Percentiles rank a stretch among this genome's conserved stretches.
Evolutionary conservation across 2,113 vertebrate genomes (phyloP).

Genomic region (Willisornis vidua): DNA sequence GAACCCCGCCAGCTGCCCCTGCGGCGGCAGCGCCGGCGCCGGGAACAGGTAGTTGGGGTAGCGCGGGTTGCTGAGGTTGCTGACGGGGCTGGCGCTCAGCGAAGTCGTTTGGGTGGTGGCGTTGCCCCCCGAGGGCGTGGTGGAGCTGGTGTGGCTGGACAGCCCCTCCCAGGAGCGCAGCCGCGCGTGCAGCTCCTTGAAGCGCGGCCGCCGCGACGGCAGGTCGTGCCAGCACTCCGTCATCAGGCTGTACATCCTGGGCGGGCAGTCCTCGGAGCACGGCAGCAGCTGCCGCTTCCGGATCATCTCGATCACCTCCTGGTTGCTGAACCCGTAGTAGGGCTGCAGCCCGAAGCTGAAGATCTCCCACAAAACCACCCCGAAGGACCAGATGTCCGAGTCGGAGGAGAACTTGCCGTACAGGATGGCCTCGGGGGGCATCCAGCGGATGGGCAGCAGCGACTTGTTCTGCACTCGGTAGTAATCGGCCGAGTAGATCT

Average conservation of each 20-base stretch:
- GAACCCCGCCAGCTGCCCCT: slow-evolving; percentile 87
- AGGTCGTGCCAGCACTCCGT: slow-evolving; percentile 98
- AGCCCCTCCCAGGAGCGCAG: slow-evolving; percentile 95
- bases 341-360: slow-evolving; percentile 98
- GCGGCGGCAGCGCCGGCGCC: slow-evolving; percentile 82
- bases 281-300: slow-evolving; percentile 93
- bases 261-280: slow-evolving; percentile 96
- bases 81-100: slow-evolving; percentile 95
- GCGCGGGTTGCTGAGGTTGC: slow-evolving; percentile 94
- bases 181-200: slow-evolving; percentile 93
- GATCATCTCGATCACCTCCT: slow-evolving; percentile 98
- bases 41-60: slow-evolving; percentile 93
- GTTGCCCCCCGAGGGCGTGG: slow-evolving; percentile 93
- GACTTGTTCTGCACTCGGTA: slow-evolving; percentile 91
- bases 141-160: slow-evolving; percentile 95
- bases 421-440: slow-evolving; percentile 93
- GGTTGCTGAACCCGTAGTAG: slow-evolving; percentile 95
- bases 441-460: slow-evolving; percentile 95
- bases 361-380: slow-evolving; percentile 96
- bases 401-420: slow-evolving; percentile 96
- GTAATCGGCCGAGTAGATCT: slow-evolving; percentile 94
- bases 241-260: slow-evolving; percentile 94
- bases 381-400: slow-evolving; percentile 97
- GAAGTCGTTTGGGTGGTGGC: slow-evolving; percentile 99
- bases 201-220: slow-evolving; percentile 88